Base-by-base conservation (phyloP, 2,797 vertebrate genomes). In the Gymnothorax reevesii region DNA sequence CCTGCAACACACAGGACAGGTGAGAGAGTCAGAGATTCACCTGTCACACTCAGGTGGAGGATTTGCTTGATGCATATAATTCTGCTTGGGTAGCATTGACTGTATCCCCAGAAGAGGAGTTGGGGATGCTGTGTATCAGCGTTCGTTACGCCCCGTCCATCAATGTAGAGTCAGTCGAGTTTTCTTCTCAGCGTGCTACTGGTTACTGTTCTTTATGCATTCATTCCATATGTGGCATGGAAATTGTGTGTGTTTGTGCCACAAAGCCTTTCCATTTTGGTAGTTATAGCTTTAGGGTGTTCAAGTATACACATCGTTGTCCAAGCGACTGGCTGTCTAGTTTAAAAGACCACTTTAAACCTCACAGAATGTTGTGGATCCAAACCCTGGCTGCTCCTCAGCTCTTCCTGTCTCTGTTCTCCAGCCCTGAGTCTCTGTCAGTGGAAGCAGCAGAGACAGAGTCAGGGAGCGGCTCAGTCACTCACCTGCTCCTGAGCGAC, bases 401-500 rank as follows among this genome's bases (percentile, higher is more conserved):
- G 59, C 25, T 17, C 20, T 9, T 59, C 4, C 75, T 85, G 13
- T 42, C 77, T 6, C 17, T 88, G 66, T 84, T n/a, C 25, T 27
- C 75, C 69, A 90, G 88, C 82, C 80, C 77, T 83, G 82, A 52
- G n/a, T 83, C 55, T 20, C 8, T 49, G 1, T 12, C 79, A 20
- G 15, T 55, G 25, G 75, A 66, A 77, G 71, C 86, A 17, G 27
- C 60, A 22, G 77, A 79, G 22, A 12, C 10, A 52, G 60, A 62
- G 73, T 25, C 60, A 22, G 73, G 55, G 17, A 22, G 62, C 12
- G 77, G n/a, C 12, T 60, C 33, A n/a, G 60, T 88, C 83, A 84
- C 83, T 86, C 85, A 88, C 62, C 71, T 71, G 62, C 57, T 89
- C 55, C 17, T 85, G 7, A 49, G 79, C 71, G 86, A 89, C 83